Evolutionary conservation across 1,140 invertebrate genomes (phyloP), one percentile per base, ranked within the genome.

Genomic region (Psix sp.): DNA sequence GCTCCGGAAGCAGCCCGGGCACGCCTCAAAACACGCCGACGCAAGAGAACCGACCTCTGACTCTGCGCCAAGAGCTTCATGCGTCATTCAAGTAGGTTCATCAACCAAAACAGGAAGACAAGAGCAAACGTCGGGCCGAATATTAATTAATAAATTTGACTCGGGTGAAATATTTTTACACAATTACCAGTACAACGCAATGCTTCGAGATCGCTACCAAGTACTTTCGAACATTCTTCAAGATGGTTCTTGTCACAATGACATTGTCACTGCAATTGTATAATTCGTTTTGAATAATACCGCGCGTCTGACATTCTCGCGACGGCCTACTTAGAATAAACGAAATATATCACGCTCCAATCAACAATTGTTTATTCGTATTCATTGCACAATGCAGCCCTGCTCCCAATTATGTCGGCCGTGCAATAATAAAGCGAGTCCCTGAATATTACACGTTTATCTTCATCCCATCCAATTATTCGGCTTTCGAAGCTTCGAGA

Each of bases 21-120:
- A 93, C 88, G 43, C 91, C 88, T 65, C 90, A 88, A 85, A 91
- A 83, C 86, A 93, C 93, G 51, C 94, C 93, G 31, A 95, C 93
- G n/a, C 93, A 94, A 77, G 92, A 93, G 75, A 91, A 91, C 70
- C 88, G 92, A 79, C 90, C 91, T 33, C 79, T 92, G 57, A 91
- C 91, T 33, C 89, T 92, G 48, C 89, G 93, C 15, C 93, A 94
- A 81, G 92, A 94, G 63, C 81, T 88, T 63, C 88, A 89, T 78
- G 89, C 89, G 63, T 89, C 89, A 52, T 89, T 90, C 81, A 91
- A 91, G 90, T 91, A 83, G 86, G 89, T 76, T 59, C 11, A 45
- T 36, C 24, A 49, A 49, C 54, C 54, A 56, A 52, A 60, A 52
- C 42, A 20, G 40, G 31, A 45, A 62, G 14, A n/a, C n/a, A n/a